Base-by-base conservation (phyloP, 2,888 invertebrate species). In the Drosophila macrospina region DNA sequence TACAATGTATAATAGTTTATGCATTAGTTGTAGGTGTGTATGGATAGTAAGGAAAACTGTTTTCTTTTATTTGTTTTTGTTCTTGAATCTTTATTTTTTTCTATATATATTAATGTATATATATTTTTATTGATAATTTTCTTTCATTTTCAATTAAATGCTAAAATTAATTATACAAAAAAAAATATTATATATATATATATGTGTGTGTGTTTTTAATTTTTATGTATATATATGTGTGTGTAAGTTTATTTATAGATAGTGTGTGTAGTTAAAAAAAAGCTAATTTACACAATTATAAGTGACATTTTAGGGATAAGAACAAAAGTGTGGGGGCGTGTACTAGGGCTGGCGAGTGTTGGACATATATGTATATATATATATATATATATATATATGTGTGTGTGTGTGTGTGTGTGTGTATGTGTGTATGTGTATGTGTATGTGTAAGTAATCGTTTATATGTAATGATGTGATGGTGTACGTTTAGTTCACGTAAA, bases 151-250 rank as follows among this genome's bases (percentile, higher is more conserved):
- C 16, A 69, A 61, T 73, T 82, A 81, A 87, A 82, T 75, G 81
- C 82, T 87, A 82, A 78, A 85, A 81, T 75, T 82, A 82, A 78
- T 65, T 52, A 44, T 72, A 62, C 34, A 69, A 78, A 76, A 76
- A 52, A 71, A 50, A 39, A 48, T 13, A 6, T 7, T 45, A 41
- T 51, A 37, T 41, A 42, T 36, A 30, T 20, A 50, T 63, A 37
- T 62, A 50, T 37, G 50, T 42, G 30, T 13, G 28, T 41, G 20
- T 36, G 20, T 36, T n/a, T n/a, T n/a, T n/a, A n/a, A 48, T 50
- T n/a, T 41, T 44, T 34, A 13, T 32, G 13, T 65, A 30, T 52
- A 32, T 64, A 28, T 30, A 52, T 48, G 20, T 37, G 13, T 44
- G 24, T 34, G n/a, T 34, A 55, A 20, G 32, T 15, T 39, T 30